A percentile compares a stretch with the other conserved stretches of the same genome.
Conservation (phyloP, 2,113 vertebrate genomes). For the Hippolais icterina region DNA sequence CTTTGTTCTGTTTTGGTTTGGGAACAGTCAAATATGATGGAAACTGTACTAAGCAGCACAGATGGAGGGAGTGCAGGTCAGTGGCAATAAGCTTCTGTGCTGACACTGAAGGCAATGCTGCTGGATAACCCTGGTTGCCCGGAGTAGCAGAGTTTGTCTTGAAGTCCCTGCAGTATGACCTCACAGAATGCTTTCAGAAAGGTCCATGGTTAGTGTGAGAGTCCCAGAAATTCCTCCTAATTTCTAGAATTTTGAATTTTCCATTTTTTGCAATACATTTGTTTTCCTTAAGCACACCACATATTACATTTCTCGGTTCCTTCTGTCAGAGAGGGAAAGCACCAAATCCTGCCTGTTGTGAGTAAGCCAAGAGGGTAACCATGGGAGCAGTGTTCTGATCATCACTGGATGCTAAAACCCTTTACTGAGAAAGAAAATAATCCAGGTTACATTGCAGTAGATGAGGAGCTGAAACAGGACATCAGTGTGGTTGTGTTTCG, state of each 20-base stretch:
- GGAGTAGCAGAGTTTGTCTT: background rate
- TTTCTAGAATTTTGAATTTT: background rate
- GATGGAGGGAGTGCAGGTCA: background rate
- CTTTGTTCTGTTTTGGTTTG: background rate
- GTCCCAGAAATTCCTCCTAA: background rate
- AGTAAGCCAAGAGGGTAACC: background rate
- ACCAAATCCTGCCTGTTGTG: background rate
- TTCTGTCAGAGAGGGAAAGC: background rate
- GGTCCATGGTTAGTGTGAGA: rapidly evolving
- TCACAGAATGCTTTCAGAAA: background rate
- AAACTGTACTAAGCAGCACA: background rate
- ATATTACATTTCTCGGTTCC: background rate
- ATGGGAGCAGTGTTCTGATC: background rate
- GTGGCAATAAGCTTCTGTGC: background rate
- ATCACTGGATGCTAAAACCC: background rate
- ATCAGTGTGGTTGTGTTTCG: background rate
- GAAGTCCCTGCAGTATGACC: background rate
- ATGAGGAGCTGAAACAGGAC: background rate
- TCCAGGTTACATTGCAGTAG: background rate
- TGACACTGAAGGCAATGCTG: background rate
- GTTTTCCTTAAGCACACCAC: background rate
- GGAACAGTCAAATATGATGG: background rate
- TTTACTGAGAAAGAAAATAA: background rate
- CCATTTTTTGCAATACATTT: background rate
- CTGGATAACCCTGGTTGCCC: background rate